Percentiles rank a stretch among this genome's conserved stretches.
Conservation (phyloP, 1,140 invertebrate genomes). For the Antheraea mylitta region DNA sequence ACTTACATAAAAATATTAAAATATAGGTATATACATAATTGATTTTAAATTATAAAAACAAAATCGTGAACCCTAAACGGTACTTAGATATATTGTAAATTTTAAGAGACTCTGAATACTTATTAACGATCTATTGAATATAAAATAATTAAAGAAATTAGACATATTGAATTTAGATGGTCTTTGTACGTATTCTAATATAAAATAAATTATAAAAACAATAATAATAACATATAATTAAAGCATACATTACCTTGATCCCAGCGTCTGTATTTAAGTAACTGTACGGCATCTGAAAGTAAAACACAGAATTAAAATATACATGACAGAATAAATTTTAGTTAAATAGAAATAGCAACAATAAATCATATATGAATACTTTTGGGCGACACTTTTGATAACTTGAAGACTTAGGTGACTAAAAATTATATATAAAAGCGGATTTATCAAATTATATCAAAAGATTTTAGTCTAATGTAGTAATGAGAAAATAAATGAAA, state of each 20-base stretch:
- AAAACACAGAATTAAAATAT: not conserved
- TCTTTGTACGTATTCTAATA: no score
- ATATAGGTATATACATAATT: no score
- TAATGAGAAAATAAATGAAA: not conserved
- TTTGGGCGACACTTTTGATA: not conserved
- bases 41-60: no score
- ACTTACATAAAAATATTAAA: no score
- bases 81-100: no score
- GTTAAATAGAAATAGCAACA: not conserved
- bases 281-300: constrained; percentile 1
- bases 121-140: no score
- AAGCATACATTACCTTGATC: constrained; percentile 40
- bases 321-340: not conserved
- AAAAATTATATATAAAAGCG: not conserved
- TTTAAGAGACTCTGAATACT: no score
- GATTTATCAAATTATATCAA: not conserved
- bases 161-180: no score
- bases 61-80: no score
- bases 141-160: no score
- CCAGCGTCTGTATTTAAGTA: constrained; percentile 4
- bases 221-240: constrained; percentile 14
- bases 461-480: not conserved
- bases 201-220: constrained; percentile 3
- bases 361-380: not conserved
- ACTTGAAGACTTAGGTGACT: not conserved